Percentiles rank a stretch among this genome's conserved stretches.
Evolutionary conservation across 2,113 vertebrate species (phyloP).

Genomic region (Malurus elegans): DNA sequence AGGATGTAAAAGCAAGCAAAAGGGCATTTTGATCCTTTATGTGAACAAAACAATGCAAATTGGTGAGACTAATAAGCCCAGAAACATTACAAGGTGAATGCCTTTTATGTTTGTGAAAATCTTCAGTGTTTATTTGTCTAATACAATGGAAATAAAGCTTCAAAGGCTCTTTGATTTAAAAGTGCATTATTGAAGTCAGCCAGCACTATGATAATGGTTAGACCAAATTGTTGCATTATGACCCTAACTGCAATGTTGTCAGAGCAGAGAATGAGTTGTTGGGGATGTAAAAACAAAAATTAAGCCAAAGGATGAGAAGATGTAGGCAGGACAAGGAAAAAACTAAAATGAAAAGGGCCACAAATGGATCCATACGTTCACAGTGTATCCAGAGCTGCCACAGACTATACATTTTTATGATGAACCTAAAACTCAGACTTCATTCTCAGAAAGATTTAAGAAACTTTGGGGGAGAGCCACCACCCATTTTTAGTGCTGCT

Average conservation of each 20-base stretch:
- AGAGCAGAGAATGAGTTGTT: background rate
- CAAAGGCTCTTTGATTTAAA: conserved; percentile 60
- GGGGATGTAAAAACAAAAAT: background rate
- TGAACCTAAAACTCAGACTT: background rate
- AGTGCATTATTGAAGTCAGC: conserved; percentile 5
- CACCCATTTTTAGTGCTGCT: background rate
- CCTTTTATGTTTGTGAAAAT: conserved; percentile 41
- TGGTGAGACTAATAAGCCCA: conserved; percentile 46
- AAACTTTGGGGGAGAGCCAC: background rate
- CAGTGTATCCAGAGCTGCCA: background rate
- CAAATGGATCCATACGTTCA: background rate
- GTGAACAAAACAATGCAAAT: conserved; percentile 62
- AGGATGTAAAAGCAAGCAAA: conserved; percentile 33
- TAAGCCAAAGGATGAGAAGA: background rate
- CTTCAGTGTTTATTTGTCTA: conserved; percentile 47
- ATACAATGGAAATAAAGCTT: conserved; percentile 46
- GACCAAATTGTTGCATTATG: background rate
- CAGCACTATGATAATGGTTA: background rate
- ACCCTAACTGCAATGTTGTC: background rate
- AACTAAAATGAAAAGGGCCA: background rate
- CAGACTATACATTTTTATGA: background rate
- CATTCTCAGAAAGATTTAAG: background rate
- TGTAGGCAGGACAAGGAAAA: background rate
- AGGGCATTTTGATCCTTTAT: conserved; percentile 65
- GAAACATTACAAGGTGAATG: conserved; percentile 49